Conservation (phyloP, 2,113 vertebrate species). For the Tringa solitaria region DNA sequence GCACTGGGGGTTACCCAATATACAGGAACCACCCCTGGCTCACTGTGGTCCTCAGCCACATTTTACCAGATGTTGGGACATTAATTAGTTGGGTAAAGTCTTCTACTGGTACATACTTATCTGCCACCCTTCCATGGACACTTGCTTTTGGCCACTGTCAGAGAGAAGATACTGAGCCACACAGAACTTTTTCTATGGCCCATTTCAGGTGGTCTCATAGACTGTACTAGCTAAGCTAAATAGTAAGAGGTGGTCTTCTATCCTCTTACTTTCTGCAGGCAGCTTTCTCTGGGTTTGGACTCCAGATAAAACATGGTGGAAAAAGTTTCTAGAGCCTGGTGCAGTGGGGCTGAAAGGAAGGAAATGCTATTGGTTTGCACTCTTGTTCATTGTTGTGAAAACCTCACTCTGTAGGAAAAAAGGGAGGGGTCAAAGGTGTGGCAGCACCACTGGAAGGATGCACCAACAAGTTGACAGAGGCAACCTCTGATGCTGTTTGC, state of each 20-base stretch:
- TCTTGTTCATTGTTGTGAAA: neutral
- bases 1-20: neutral
- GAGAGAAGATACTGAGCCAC: neutral
- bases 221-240: neutral
- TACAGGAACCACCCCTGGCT: fast-evolving
- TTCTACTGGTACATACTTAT: neutral
- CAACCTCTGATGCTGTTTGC: neutral
- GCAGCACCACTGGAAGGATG: neutral
- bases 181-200: neutral
- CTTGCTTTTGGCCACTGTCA: neutral
- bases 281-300: neutral
- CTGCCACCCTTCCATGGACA: neutral
- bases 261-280: neutral
- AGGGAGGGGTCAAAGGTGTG: neutral
- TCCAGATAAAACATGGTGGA: neutral
- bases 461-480: neutral
- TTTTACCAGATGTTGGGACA: neutral
- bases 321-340: fast-evolving
- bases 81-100: neutral
- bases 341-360: neutral
- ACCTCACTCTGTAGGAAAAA: neutral
- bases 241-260: neutral
- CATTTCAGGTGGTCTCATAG: neutral
- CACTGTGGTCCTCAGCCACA: neutral
- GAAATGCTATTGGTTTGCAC: neutral